Conservation (phyloP, 2,797 vertebrate genomes). For the Dipus sagitta region DNA sequence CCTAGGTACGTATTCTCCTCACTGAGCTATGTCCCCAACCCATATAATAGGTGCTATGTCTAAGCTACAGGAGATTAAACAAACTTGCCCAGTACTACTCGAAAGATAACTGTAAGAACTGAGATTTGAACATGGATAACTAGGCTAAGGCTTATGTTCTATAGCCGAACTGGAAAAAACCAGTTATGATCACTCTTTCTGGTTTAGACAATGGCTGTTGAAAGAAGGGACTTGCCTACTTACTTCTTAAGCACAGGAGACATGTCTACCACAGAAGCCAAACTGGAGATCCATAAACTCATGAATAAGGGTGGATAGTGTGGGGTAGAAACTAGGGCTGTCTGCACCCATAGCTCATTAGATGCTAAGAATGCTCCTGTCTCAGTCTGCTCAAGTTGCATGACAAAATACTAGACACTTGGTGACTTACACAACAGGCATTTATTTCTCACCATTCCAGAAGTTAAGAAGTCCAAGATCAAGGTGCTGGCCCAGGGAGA, state of each 20-base stretch:
- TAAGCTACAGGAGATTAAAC: neutral
- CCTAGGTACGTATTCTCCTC: no score
- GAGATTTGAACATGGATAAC: slow-evolving; percentile 8
- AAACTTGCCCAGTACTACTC: slow-evolving; percentile 5
- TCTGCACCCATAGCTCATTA: neutral
- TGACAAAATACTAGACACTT: neutral
- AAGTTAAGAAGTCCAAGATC: neutral
- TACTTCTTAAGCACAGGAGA: neutral
- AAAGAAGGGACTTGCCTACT: neutral
- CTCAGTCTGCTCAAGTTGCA: neutral
- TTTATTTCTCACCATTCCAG: neutral
- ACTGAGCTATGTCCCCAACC: no score
- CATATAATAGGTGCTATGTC: neutral
- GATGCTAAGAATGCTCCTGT: neutral
- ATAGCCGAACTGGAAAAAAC: neutral
- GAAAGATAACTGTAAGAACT: neutral
- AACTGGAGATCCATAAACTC: neutral
- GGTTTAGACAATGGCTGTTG: neutral
- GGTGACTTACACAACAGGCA: neutral
- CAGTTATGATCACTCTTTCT: neutral
- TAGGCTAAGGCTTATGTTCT: neutral
- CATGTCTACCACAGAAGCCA: neutral
- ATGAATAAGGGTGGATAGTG: neutral
- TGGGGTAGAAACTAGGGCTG: neutral
- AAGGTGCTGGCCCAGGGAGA: neutral